Conservation (phyloP, 1,140 invertebrate genomes). For the Phymorhynchus buccinoides region DNA sequence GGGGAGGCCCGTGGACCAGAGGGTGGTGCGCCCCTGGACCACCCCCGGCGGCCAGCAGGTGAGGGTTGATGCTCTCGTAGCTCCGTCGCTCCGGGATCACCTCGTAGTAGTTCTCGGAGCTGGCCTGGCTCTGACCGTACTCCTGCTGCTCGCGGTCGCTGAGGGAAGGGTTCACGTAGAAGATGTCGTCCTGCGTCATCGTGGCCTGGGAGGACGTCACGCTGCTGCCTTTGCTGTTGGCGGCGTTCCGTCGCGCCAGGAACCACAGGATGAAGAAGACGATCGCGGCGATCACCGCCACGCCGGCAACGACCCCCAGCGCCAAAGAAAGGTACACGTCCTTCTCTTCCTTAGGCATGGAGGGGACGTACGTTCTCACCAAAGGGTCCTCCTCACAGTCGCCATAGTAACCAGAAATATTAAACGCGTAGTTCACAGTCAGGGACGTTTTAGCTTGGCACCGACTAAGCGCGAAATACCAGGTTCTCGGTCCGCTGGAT, state of each 20-base stretch:
- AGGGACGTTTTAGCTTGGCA: conserved; percentile 53
- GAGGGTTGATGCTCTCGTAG: conserved; percentile 69
- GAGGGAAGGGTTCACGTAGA: conserved; percentile 69
- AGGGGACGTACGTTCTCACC: conserved; percentile 56
- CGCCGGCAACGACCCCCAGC: conserved; percentile 63
- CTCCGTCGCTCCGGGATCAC: conserved; percentile 69
- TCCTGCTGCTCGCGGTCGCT: conserved; percentile 64
- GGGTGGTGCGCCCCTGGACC: conserved; percentile 36
- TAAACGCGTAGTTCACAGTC: conserved; percentile 67
- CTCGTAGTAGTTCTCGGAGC: conserved; percentile 70
- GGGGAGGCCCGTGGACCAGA: conserved; percentile 32
- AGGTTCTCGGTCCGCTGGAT: conserved; percentile 63
- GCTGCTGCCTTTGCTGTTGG: conserved; percentile 61
- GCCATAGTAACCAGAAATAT: conserved; percentile 67
- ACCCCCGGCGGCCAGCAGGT: conserved; percentile 47
- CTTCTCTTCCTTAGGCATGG: conserved; percentile 45
- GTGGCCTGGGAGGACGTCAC: conserved; percentile 70
- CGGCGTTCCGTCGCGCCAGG: conserved; percentile 52
- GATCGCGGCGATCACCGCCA: conserved; percentile 60
- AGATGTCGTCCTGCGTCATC: conserved; percentile 71
- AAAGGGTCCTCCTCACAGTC: conserved; percentile 67
- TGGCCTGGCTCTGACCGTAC: conserved; percentile 64
- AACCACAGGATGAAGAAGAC: conserved; percentile 65
- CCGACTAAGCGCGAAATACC: conserved; percentile 66
- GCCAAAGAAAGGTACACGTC: conserved; percentile 56